Evolutionary conservation across 2,888 invertebrate species (phyloP).

Genomic region (Stenotaenia linearis): DNA sequence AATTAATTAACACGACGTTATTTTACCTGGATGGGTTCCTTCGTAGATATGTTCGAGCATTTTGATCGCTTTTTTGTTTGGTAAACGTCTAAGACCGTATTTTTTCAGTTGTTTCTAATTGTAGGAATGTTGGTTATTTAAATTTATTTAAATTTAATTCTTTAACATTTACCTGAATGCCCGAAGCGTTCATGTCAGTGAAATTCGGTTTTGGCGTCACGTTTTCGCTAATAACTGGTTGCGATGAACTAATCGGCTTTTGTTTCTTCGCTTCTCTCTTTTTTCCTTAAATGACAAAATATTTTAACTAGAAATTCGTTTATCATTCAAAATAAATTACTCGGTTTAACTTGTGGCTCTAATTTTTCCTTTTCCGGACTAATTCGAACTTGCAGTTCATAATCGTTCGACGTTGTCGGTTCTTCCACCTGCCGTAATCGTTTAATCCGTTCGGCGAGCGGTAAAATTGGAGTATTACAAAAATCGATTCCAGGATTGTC

Average conservation of each 20-base stretch:
- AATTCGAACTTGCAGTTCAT: not conserved
- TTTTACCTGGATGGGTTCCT: slow-evolving; percentile 52
- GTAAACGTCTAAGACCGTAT: slow-evolving; percentile 54
- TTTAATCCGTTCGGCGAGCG: not conserved
- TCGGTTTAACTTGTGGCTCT: not conserved
- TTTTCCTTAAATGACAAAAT: not conserved
- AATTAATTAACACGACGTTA: not conserved
- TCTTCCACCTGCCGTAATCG: too few relatives aligned
- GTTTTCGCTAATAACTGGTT: not conserved
- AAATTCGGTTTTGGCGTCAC: slow-evolving; percentile 54
- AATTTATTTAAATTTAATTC: not conserved
- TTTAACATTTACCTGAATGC: slow-evolving; percentile 50
- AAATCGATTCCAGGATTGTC: too few relatives aligned
- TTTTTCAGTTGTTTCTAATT: slow-evolving; percentile 52
- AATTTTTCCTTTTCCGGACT: not conserved
- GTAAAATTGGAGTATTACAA: not conserved
- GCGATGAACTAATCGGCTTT: not conserved
- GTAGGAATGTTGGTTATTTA: slow-evolving; percentile 33
- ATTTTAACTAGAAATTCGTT: not conserved
- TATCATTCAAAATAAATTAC: not conserved
- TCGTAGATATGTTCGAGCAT: slow-evolving; percentile 55
- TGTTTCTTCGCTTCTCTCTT: not conserved
- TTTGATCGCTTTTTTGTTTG: slow-evolving; percentile 52
- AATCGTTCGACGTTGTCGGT: too few relatives aligned
- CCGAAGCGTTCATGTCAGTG: slow-evolving; percentile 52